phyloP scores from a whole-genome alignment of 2,797 vertebrate species.

The Percopsis omiscomaycus region DNA sequence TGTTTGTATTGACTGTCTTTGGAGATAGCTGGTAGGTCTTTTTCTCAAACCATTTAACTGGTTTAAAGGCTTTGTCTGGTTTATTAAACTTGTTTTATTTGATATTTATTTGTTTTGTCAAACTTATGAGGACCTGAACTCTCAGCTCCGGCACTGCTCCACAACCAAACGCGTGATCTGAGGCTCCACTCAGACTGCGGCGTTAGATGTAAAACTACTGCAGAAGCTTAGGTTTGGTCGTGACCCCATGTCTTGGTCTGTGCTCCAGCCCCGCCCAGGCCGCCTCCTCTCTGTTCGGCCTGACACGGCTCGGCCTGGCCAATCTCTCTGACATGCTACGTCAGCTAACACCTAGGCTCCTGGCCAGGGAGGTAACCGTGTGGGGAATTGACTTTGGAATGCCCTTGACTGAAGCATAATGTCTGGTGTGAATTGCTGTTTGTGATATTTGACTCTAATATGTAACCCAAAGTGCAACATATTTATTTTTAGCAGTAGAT shows the following conservation, averaged over 20 bases:
- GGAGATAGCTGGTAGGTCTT: too few species aligned
- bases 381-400: constrained; percentile 15
- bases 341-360: constrained; percentile 51
- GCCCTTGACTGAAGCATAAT: constrained; percentile 24
- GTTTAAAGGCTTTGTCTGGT: too few species aligned
- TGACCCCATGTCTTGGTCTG: constrained; percentile 49
- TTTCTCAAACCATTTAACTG: too few species aligned
- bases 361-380: constrained; percentile 67
- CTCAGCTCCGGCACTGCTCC: too few species aligned
- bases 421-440: not conserved
- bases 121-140: not conserved
- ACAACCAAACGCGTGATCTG: not conserved
- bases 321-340: constrained; percentile 25
- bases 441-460: not conserved
- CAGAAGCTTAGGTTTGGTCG: constrained; percentile 13
- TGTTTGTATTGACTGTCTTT: not conserved
- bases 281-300: constrained; percentile 41
- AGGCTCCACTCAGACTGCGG: not conserved
- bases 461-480: not conserved
- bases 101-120: too few species aligned
- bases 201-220: not conserved
- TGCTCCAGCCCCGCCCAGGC: constrained; percentile 60
- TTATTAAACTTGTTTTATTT: too few species aligned
- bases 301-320: constrained; percentile 41
- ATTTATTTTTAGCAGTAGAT: too few species aligned